Percentiles rank a stretch among this genome's conserved stretches.
Evolutionary conservation across 2,797 vertebrate genomes (phyloP).

Genomic region (Sardinella longiceps): DNA sequence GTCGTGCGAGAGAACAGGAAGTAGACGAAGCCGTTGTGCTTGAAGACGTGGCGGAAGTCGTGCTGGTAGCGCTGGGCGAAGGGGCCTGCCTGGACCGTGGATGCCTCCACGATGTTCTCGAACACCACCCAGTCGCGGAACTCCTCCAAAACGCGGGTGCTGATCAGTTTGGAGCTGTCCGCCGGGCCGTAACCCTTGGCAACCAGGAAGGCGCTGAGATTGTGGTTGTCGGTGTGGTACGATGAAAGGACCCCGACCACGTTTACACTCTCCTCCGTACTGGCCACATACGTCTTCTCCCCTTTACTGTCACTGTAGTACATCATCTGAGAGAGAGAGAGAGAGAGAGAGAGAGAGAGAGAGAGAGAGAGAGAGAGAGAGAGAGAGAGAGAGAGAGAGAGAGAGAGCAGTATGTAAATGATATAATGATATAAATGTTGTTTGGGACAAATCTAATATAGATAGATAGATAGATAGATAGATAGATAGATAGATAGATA

Average conservation of each 20-base stretch:
- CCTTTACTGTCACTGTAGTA: conserved; percentile 89
- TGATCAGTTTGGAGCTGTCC: conserved; percentile 91
- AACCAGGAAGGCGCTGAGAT: conserved; percentile 83
- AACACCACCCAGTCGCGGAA: conserved; percentile 80
- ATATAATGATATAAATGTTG: too few species aligned
- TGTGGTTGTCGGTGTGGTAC: conserved; percentile 38
- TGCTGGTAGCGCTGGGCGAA: conserved; percentile 81
- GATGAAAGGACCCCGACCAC: conserved; percentile 90
- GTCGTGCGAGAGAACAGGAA: conserved; percentile 89
- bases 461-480: too few species aligned
- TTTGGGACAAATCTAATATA: too few species aligned
- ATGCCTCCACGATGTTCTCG: conserved; percentile 88
- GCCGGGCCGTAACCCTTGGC: conserved; percentile 89
- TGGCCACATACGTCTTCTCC: conserved; percentile 94
- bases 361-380: too few species aligned
- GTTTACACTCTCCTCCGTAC: conserved; percentile 82
- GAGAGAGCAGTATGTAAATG: too few species aligned
- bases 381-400: too few species aligned
- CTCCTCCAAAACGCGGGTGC: conserved; percentile 86
- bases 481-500: too few species aligned
- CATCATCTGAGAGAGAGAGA: conserved; percentile 36
- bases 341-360: too few species aligned
- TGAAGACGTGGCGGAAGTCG: conserved; percentile 87
- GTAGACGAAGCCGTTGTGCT: conserved; percentile 82
- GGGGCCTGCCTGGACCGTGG: conserved; percentile 85